Evolutionary conservation across 2,888 invertebrate genomes (phyloP), one percentile per base, ranked within the genome.

Genomic region (Anthrax anthrax): DNA sequence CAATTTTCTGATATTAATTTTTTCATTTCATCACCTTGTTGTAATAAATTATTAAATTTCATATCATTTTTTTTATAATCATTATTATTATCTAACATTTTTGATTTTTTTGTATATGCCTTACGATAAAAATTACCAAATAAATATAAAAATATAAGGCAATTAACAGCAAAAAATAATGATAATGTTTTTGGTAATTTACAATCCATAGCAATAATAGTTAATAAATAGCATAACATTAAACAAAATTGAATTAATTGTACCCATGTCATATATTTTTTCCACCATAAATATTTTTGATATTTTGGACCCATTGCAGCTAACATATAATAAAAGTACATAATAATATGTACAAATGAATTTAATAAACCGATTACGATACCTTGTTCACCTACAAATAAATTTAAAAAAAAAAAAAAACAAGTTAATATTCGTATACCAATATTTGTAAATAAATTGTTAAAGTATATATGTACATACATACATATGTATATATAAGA

Each of bases 171-270:
- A 59, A 77, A 75, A 64, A 76, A 76, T 58, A 72, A 71, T 2
- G 75, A 73, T 13, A 76, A 61, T 0, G 71, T 69, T 56, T 71
- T 73, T 36, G 75, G 72, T 60, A 74, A 66, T 48, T 71, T 70
- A 62, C 76, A 76, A 52, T 76, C 75, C 62, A 72, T 70, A 18
- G 64, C 66, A 39, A 73, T 65, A 2, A 73, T 62, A 2, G 58
- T 52, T 32, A 65, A 60, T 62, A 81, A 73, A 59, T 82, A 83
- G 10, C 67, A 60, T 18, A 83, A 68, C 72, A 83, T 81, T 37
- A 83, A 60, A 23, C 75, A 66, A 56, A 84, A 83, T 60, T 84
- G 84, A 2, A 74, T 62, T 52, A 72, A 53, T 56, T 72, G 72
- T 37, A 72, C 65, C 57, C 65, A 63, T 47, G 72, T 72, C 62